Conservation (phyloP, 2,113 vertebrate genomes). For the Paracanthobrama guichenoti region DNA sequence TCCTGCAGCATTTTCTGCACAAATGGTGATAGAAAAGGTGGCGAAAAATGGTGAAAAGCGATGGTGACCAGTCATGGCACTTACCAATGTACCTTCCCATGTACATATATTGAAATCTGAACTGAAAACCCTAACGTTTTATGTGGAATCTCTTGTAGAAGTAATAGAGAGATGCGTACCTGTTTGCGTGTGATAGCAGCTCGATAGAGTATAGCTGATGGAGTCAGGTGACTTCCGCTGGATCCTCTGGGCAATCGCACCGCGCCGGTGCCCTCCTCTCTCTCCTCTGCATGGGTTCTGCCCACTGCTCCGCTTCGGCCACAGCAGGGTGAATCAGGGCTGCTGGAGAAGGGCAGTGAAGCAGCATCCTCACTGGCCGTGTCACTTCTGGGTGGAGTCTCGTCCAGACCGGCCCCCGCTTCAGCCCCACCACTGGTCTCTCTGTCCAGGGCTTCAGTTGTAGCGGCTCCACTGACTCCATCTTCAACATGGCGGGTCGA, state of each 20-base stretch:
- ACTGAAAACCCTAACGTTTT: not conserved
- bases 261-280: conserved; percentile 72
- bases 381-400: conserved; percentile 78
- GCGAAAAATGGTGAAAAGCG: not conserved
- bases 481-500: conserved; percentile 81
- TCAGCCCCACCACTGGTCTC: conserved; percentile 51
- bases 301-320: conserved; percentile 74
- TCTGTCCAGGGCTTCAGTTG: conserved; percentile 68
- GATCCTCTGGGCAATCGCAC: conserved; percentile 74
- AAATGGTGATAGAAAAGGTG: not conserved
- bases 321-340: conserved; percentile 85
- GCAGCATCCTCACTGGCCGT: conserved; percentile 82
- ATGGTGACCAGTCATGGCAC: not conserved
- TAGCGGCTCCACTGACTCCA: conserved; percentile 63
- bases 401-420: conserved; percentile 63
- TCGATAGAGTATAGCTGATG: conserved; percentile 88
- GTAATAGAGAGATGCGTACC: conserved; percentile 66
- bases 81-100: not conserved
- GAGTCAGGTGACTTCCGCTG: conserved; percentile 82
- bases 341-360: conserved; percentile 85
- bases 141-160: too few species aligned
- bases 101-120: not conserved
- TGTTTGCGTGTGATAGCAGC: conserved; percentile 91
- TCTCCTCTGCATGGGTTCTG: conserved; percentile 74
- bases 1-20: too few species aligned